These are phyloP conservation scores for Eupelmus urozonus DNA, from an alignment of 2,888 invertebrate genomes.

Conservation along the genomic window DNA sequence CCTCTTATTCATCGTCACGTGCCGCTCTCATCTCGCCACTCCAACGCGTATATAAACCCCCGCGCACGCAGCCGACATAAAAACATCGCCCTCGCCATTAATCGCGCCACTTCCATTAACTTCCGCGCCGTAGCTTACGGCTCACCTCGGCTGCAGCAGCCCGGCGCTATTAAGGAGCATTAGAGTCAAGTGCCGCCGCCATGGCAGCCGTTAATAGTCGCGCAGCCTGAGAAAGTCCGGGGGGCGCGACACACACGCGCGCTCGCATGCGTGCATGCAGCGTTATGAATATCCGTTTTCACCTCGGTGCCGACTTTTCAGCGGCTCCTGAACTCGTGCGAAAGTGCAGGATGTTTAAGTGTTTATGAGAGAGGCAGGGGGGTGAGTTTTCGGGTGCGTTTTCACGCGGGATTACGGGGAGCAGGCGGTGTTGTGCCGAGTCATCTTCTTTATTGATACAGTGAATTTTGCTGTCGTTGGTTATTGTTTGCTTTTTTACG, in stretches of 20 bases:
- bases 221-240: slow-evolving; percentile 31
- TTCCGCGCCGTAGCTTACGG: not conserved
- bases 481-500: slow-evolving; percentile 17
- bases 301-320: not conserved
- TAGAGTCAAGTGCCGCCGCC: slow-evolving; percentile 34
- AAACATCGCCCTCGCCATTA: not conserved
- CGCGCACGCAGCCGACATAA: too few species aligned
- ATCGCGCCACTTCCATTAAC: slow-evolving; percentile 8
- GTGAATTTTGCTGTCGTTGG: slow-evolving; percentile 1
- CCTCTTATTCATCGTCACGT: slow-evolving; percentile 1
- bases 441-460: slow-evolving; percentile 31
- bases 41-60: too few species aligned
- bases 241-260: too few species aligned
- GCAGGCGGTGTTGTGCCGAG: slow-evolving; percentile 15
- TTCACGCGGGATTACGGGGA: slow-evolving; percentile 11
- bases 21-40: not conserved
- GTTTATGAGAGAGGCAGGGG: slow-evolving; percentile 5
- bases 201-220: slow-evolving; percentile 5
- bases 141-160: not conserved
- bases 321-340: slow-evolving; percentile 28
- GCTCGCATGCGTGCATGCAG: not conserved
- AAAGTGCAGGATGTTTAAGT: slow-evolving; percentile 22
- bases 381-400: slow-evolving; percentile 7
- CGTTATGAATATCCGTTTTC: slow-evolving; percentile 7
- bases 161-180: not conserved